These are phyloP conservation scores for Diorhabda carinulata DNA, from an alignment of 1,140 invertebrate species.

Conservation along the genomic window DNA sequence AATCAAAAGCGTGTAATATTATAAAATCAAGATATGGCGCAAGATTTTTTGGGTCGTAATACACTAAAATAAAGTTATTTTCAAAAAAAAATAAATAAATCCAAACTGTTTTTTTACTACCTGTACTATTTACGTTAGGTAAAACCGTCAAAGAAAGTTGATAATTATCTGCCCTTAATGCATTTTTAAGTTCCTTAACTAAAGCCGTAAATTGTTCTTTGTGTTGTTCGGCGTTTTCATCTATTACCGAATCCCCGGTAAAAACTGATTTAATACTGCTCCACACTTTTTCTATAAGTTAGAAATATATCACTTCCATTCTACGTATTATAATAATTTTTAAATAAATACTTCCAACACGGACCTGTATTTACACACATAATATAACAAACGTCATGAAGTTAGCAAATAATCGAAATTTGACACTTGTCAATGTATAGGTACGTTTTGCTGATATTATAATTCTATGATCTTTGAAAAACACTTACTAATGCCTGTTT, in stretches of 20 bases:
- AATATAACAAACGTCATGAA: no score
- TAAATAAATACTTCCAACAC: no score
- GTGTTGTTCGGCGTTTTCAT: conserved; percentile 73
- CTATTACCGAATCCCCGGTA: conserved; percentile 62
- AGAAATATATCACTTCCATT: neutral
- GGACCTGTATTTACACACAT: no score
- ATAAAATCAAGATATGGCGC: conserved; percentile 73
- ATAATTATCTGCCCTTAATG: conserved; percentile 60
- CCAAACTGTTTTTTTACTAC: conserved; percentile 48
- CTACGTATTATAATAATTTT: no score
- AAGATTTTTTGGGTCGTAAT: conserved; percentile 71
- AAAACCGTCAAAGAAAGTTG: conserved; percentile 65
- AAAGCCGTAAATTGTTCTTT: conserved; percentile 70
- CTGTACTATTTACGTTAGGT: conserved; percentile 70
- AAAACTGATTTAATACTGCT: conserved; percentile 72
- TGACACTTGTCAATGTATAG: neutral
- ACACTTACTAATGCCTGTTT: conserved; percentile 26
- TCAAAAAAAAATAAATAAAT: neutral
- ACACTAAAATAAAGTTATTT: conserved; percentile 54
- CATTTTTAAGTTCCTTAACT: conserved; percentile 68
- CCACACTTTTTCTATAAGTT: conserved; percentile 53
- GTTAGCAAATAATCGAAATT: neutral
- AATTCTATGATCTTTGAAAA: no score
- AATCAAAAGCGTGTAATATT: conserved; percentile 76
- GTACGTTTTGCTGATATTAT: neutral